phyloP scores from a whole-genome alignment of 2,888 invertebrate species.

The Nemoura dubitans region DNA sequence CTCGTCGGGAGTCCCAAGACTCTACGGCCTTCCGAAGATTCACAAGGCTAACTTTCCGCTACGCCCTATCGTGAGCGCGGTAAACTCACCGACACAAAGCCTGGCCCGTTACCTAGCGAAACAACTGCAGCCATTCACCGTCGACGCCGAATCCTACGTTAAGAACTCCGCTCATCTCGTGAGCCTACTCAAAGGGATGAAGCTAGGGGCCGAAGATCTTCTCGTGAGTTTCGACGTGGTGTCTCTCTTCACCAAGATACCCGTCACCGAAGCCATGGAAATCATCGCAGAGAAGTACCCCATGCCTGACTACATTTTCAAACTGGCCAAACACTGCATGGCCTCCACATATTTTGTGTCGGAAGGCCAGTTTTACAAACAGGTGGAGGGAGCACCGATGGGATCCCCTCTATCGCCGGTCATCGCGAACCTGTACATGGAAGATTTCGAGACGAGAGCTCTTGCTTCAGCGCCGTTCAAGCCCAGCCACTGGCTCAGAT shows the following conservation, averaged over 20 bases:
- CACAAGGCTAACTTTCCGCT: not conserved
- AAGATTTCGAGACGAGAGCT: slow-evolving; percentile 48
- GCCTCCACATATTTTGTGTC: not conserved
- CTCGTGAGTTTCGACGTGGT: not conserved
- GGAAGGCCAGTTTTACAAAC: slow-evolving; percentile 40
- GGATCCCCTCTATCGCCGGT: slow-evolving; percentile 50
- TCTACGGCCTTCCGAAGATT: slow-evolving; percentile 32
- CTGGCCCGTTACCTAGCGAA: slow-evolving; percentile 1
- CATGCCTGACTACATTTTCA: no score
- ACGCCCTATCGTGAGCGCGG: slow-evolving; percentile 31
- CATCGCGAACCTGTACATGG: slow-evolving; percentile 50
- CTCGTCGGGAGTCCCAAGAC: not conserved
- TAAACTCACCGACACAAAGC: slow-evolving; percentile 10
- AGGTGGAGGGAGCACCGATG: slow-evolving; percentile 50
- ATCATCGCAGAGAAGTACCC: not conserved
- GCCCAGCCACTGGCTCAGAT: slow-evolving; percentile 46
- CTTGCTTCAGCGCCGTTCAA: slow-evolving; percentile 39
- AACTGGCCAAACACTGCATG: not conserved
- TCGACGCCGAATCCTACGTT: not conserved
- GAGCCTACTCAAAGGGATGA: not conserved
- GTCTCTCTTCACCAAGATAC: not conserved
- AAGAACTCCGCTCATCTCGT: slow-evolving; percentile 20
- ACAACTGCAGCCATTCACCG: not conserved
- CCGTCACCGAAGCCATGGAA: not conserved
- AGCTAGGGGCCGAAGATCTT: not conserved